These are phyloP conservation scores for Stegana nigrithorax DNA, from an alignment of 2,888 invertebrate species.

Conservation along the genomic window DNA sequence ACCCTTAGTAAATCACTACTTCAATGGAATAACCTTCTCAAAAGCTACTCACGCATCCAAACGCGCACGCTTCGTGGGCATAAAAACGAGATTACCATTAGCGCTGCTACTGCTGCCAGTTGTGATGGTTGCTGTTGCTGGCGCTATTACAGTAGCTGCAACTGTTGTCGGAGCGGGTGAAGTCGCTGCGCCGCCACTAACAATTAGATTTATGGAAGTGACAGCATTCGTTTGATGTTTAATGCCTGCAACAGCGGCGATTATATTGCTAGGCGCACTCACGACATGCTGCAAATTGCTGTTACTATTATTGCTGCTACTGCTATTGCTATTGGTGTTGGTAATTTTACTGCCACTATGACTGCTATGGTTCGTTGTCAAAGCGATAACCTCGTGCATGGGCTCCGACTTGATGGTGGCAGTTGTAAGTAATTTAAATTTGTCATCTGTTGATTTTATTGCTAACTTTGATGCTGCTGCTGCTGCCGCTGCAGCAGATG, in stretches of 20 bases:
- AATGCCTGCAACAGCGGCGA: not conserved
- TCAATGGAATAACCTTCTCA: not conserved
- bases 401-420: conserved; percentile 67
- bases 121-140: conserved; percentile 16
- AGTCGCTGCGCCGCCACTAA: conserved; percentile 4
- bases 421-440: conserved; percentile 63
- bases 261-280: not conserved
- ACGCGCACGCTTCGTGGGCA: conserved; percentile 71
- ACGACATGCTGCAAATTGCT: conserved; percentile 12
- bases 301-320: conserved; percentile 26
- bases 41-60: conserved; percentile 62
- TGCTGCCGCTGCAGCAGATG: conserved; percentile 18
- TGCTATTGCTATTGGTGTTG: conserved; percentile 19
- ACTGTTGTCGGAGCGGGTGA: conserved; percentile 1
- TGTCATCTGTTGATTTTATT: conserved; percentile 38
- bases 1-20: not conserved
- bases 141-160: conserved; percentile 11
- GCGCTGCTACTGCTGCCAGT: conserved; percentile 17
- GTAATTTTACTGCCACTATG: conserved; percentile 27
- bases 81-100: conserved; percentile 66
- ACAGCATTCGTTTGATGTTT: conserved; percentile 1
- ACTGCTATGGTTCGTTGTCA: conserved; percentile 37
- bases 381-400: conserved; percentile 61
- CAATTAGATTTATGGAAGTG: conserved; percentile 1
- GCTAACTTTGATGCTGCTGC: conserved; percentile 34